A percentile compares a stretch with the other conserved stretches of the same genome.
These are phyloP conservation scores for Drosophila dunni DNA, from an alignment of 1,140 invertebrate genomes.

Conservation along the genomic window DNA sequence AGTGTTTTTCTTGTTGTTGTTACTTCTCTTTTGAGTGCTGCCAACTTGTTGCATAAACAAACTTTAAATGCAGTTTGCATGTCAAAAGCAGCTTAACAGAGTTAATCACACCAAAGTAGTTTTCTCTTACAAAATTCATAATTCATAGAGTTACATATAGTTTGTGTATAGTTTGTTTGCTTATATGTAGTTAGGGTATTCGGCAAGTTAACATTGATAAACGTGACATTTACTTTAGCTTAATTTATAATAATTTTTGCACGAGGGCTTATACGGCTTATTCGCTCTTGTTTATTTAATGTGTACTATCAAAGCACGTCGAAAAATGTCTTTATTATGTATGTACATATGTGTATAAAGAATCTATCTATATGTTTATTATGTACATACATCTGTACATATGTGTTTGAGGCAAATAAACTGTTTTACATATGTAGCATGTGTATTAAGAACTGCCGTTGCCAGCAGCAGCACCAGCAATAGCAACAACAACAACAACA, in stretches of 20 bases:
- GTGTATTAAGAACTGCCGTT: slow-evolving; percentile 70
- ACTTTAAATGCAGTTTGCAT: slow-evolving; percentile 5
- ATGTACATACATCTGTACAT: slow-evolving; percentile 15
- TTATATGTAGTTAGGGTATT: slow-evolving; percentile 9
- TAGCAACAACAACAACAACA: slow-evolving; percentile 27
- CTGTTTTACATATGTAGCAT: slow-evolving; percentile 52
- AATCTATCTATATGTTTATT: slow-evolving; percentile 9
- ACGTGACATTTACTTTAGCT: slow-evolving; percentile 36
- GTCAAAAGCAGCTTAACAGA: not conserved
- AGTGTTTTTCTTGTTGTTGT: slow-evolving; percentile 29
- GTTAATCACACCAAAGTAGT: not conserved
- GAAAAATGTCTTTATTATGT: slow-evolving; percentile 43
- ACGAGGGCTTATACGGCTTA: slow-evolving; percentile 17
- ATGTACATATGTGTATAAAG: slow-evolving; percentile 8
- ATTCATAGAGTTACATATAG: not conserved
- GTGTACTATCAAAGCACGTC: slow-evolving; percentile 39
- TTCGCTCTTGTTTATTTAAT: slow-evolving; percentile 33
- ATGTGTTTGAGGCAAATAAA: slow-evolving; percentile 37
- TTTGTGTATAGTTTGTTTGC: no score
- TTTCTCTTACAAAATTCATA: not conserved
- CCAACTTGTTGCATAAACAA: slow-evolving; percentile 35
- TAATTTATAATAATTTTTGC: slow-evolving; percentile 32
- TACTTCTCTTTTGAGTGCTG: slow-evolving; percentile 20
- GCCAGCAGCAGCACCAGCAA: slow-evolving; percentile 39
- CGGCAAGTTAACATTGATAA: slow-evolving; percentile 10